Evolutionary conservation across 2,888 invertebrate species (phyloP).

Genomic region (Meiosimyza platycephala): DNA sequence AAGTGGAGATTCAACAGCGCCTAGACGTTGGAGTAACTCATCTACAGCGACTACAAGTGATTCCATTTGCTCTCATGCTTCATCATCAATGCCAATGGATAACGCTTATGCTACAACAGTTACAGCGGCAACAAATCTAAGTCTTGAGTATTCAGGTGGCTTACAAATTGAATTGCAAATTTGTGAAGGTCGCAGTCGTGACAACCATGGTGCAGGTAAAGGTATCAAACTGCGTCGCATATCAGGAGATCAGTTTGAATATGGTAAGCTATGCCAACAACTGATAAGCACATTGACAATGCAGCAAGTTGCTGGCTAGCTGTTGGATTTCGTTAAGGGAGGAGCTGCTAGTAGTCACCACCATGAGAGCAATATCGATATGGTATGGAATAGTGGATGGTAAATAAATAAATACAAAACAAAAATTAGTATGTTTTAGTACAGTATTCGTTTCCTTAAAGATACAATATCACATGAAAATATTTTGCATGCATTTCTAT

Average conservation of each 20-base stretch:
- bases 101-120: conserved; percentile 40
- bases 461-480: no score
- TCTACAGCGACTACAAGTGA: conserved; percentile 50
- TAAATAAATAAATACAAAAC: no score
- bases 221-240: conserved; percentile 88
- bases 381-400: no score
- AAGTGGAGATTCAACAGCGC: conserved; percentile 32
- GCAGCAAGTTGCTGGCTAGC: conserved; percentile 66
- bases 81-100: conserved; percentile 39
- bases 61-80: conserved; percentile 21
- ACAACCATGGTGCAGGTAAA: conserved; percentile 74
- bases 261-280: conserved; percentile 88
- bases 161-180: conserved; percentile 88
- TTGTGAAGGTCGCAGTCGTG: conserved; percentile 74
- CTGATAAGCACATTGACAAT: conserved; percentile 87
- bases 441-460: no score
- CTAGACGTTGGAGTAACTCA: conserved; percentile 51
- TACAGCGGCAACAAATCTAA: conserved; percentile 69
- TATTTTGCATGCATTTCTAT: no score
- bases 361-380: no score
- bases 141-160: conserved; percentile 83
- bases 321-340: background rate
- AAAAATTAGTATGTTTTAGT: no score
- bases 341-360: no score
- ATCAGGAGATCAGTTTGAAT: conserved; percentile 88